phyloP scores from a whole-genome alignment of 2,888 invertebrate species.

The Cataglyphis cursor region DNA sequence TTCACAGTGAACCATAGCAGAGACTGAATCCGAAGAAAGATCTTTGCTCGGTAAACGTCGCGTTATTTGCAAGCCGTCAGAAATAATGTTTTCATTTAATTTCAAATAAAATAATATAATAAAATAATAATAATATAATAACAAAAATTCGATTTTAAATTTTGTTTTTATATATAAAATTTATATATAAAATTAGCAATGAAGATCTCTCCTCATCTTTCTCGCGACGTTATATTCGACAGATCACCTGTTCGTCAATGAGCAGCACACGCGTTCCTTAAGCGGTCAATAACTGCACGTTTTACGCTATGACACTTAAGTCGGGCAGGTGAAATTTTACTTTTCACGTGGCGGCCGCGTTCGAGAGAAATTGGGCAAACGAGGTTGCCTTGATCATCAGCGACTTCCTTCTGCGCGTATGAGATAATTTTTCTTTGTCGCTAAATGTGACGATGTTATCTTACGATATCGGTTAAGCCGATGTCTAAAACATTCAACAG shows the following conservation, averaged over 20 bases:
- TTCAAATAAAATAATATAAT: background rate
- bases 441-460: background rate
- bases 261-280: background rate
- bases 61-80: conserved; percentile 19
- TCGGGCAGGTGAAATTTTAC: conserved; percentile 51
- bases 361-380: conserved; percentile 49
- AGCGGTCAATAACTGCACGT: conserved; percentile 24
- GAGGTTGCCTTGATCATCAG: conserved; percentile 27
- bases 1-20: conserved; percentile 47
- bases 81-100: background rate
- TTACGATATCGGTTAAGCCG: background rate
- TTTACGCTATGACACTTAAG: conserved; percentile 44
- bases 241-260: conserved; percentile 13
- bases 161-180: background rate
- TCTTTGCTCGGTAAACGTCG: background rate
- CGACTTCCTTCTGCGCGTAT: conserved; percentile 24
- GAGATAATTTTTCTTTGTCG: conserved; percentile 39
- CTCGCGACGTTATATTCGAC: background rate
- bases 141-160: background rate
- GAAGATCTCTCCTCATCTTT: background rate
- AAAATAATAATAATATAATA: background rate
- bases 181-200: background rate
- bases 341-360: conserved; percentile 42
- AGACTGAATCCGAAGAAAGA: conserved; percentile 33
- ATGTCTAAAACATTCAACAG: background rate